A percentile compares a stretch with the other conserved stretches of the same genome.
Evolutionary conservation across 2,888 invertebrate genomes (phyloP).

Genomic region (Tetropium fuscum): DNA sequence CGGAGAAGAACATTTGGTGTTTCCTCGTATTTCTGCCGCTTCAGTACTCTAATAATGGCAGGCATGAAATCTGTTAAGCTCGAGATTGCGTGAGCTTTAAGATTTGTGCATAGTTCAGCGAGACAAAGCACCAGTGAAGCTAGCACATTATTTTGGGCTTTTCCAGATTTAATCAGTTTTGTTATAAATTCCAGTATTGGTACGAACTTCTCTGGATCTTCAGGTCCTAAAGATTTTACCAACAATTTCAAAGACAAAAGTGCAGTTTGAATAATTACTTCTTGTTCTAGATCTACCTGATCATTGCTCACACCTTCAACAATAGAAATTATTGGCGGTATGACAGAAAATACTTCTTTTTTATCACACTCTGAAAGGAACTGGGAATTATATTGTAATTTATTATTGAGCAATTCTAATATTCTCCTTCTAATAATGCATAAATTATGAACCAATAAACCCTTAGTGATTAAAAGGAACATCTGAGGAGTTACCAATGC

Average conservation of each 20-base stretch:
- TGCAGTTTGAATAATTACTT: constrained; percentile 84
- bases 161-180: constrained; percentile 69
- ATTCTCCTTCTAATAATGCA: constrained; percentile 82
- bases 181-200: constrained; percentile 77
- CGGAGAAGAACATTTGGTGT: constrained; percentile 73
- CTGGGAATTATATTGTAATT: constrained; percentile 77
- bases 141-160: constrained; percentile 72
- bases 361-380: constrained; percentile 69
- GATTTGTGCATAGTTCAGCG: constrained; percentile 80
- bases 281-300: constrained; percentile 69
- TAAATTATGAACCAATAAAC: constrained; percentile 78
- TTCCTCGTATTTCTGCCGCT: constrained; percentile 71
- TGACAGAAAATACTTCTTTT: constrained; percentile 68
- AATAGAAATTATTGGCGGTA: constrained; percentile 73
- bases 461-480: constrained; percentile 83
- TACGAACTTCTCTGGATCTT: constrained; percentile 78
- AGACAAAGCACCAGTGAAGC: constrained; percentile 82
- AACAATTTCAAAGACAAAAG: constrained; percentile 85
- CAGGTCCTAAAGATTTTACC: constrained; percentile 77
- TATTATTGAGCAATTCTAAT: constrained; percentile 86
- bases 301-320: constrained; percentile 69
- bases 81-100: constrained; percentile 81
- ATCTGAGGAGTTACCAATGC: constrained; percentile 82
- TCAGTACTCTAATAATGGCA: constrained; percentile 74
- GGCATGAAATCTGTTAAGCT: constrained; percentile 86